A percentile compares a stretch with the other conserved stretches of the same genome.
Evolutionary conservation across 2,888 invertebrate species (phyloP).

Genomic region (Liopterus haemorrhoidalis): DNA sequence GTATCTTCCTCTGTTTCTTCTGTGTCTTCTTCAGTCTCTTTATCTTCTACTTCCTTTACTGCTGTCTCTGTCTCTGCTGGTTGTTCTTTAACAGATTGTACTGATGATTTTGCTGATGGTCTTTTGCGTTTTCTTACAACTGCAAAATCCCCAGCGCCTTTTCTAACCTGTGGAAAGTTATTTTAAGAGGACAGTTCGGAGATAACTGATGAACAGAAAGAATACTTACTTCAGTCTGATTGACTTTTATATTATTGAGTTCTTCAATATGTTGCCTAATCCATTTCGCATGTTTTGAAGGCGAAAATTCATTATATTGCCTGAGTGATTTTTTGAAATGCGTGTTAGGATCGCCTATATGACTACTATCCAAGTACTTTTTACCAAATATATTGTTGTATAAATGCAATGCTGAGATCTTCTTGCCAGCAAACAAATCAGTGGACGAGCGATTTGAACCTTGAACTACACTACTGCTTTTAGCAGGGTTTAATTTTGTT

Average conservation of each 20-base stretch:
- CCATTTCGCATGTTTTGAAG: slow-evolving; percentile 15
- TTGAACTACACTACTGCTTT: slow-evolving; percentile 17
- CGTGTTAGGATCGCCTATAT: slow-evolving; percentile 40
- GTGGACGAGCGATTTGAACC: slow-evolving; percentile 17
- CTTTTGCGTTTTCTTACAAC: no score
- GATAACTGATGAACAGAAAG: no score
- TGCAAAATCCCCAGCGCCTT: no score
- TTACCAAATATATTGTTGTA: slow-evolving; percentile 34
- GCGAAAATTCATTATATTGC: slow-evolving; percentile 39
- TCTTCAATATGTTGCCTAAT: no score
- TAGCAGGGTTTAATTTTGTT: slow-evolving; percentile 9
- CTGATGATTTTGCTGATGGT: no score
- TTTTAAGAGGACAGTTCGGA: no score
- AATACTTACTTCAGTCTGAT: no score
- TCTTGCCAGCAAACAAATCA: slow-evolving; percentile 34
- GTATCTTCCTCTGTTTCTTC: slow-evolving; percentile 21
- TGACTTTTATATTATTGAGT: no score
- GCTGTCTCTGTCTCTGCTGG: not conserved
- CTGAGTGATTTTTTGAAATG: slow-evolving; percentile 41
- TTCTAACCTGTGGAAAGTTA: no score
- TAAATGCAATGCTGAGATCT: slow-evolving; percentile 31
- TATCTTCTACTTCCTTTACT: slow-evolving; percentile 13
- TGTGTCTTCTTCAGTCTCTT: slow-evolving; percentile 13
- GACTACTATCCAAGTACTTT: slow-evolving; percentile 26
- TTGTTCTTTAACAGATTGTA: not conserved